Percentiles rank a stretch among this genome's conserved stretches.
phyloP scores from a whole-genome alignment of 2,797 vertebrate species.

The Mareca penelope region DNA sequence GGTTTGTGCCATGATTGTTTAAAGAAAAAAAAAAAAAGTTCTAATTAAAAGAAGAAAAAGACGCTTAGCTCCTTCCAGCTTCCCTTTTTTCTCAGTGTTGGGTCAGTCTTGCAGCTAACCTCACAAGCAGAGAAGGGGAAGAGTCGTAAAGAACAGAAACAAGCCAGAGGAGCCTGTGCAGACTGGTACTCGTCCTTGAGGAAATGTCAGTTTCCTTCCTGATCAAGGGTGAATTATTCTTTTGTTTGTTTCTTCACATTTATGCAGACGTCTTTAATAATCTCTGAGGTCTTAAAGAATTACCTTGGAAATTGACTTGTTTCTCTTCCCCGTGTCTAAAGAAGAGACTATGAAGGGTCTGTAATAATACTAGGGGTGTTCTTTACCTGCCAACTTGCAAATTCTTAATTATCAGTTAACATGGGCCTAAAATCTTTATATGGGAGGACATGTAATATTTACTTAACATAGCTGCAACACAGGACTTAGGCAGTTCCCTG shows the following conservation, averaged over 20 bases:
- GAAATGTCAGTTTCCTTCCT: background rate
- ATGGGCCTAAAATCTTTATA: background rate
- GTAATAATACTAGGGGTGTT: background rate
- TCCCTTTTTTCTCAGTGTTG: background rate
- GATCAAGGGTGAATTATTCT: background rate
- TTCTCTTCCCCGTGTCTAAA: background rate
- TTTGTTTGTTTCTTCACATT: background rate
- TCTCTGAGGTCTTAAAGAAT: background rate
- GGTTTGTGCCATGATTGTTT: slow-evolving; percentile 27
- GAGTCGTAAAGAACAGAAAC: background rate
- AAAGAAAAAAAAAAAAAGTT: slow-evolving; percentile 11
- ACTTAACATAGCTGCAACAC: background rate
- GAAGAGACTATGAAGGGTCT: background rate
- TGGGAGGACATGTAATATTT: background rate
- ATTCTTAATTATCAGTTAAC: background rate
- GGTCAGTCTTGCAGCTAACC: background rate
- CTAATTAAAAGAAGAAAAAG: background rate
- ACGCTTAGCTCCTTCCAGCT: background rate
- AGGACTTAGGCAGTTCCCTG: accelerated
- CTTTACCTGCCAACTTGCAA: background rate
- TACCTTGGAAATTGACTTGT: background rate
- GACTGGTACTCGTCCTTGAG: background rate
- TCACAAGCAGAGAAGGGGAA: background rate
- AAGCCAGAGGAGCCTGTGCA: background rate
- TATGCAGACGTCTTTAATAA: background rate